phyloP scores from a whole-genome alignment of 1,140 invertebrate species.

The Trichoplusia ni region DNA sequence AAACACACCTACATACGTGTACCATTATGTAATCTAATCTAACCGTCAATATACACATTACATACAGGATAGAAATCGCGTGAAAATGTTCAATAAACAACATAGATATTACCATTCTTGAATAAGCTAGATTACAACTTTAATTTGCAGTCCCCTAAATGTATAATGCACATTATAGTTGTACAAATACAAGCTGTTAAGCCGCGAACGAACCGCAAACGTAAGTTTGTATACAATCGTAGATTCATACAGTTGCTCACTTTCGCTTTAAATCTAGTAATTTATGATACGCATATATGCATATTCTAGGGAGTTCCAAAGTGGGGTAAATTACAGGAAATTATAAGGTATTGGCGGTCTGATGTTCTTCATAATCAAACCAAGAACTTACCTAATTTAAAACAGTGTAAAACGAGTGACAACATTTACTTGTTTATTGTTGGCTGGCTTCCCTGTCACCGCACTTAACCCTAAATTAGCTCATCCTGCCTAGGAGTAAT shows the following conservation, averaged over 20 bases:
- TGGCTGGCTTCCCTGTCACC: too few relatives aligned
- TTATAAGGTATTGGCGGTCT: too few relatives aligned
- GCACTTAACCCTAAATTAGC: too few relatives aligned
- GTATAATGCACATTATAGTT: background rate
- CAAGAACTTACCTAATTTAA: too few relatives aligned
- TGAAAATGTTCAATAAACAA: conserved; percentile 23
- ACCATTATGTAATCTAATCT: background rate
- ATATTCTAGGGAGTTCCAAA: too few relatives aligned
- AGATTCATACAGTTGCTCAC: background rate
- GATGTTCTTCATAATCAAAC: too few relatives aligned
- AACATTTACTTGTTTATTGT: too few relatives aligned
- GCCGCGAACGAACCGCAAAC: background rate
- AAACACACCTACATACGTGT: too few relatives aligned
- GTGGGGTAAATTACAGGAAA: too few relatives aligned
- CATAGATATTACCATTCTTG: conserved; percentile 18
- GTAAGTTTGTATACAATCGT: conserved; percentile 10
- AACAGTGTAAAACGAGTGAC: too few relatives aligned
- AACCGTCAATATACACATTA: conserved; percentile 7
- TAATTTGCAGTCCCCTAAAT: background rate
- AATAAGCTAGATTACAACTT: conserved; percentile 3
- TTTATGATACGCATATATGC: conserved; percentile 4
- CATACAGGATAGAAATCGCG: conserved; percentile 28
- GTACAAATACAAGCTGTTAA: background rate
- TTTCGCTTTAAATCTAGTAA: conserved; percentile 20
- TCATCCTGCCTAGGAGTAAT: too few relatives aligned